A percentile compares a stretch with the other conserved stretches of the same genome.
Evolutionary conservation across 2,888 invertebrate genomes (phyloP).

Genomic region (Platycheirus albimanus): DNA sequence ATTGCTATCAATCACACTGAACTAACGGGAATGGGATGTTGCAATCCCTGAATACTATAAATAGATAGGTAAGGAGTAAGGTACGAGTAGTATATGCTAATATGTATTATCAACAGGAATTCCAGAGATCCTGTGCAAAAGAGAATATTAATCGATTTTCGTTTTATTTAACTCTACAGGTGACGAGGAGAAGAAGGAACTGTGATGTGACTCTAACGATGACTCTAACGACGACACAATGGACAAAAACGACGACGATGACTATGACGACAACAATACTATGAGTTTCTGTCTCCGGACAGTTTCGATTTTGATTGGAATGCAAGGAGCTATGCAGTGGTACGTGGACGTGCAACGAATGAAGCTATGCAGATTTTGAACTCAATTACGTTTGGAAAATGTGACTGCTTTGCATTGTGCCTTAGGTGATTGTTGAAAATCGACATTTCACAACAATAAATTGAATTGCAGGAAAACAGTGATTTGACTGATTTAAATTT

Average conservation of each 20-base stretch:
- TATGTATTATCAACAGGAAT: neutral
- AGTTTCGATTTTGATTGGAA: neutral
- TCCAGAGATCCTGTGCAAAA: neutral
- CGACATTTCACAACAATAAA: constrained; percentile 18
- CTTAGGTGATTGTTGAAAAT: constrained; percentile 4
- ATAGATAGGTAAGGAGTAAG: too few species aligned
- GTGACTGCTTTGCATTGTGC: constrained; percentile 17
- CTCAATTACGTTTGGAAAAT: constrained; percentile 23
- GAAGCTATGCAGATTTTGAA: constrained; percentile 15
- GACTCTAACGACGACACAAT: constrained; percentile 11
- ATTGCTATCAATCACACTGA: constrained; percentile 1
- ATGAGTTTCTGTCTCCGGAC: neutral
- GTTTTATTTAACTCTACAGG: constrained; percentile 18
- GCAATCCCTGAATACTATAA: constrained; percentile 13
- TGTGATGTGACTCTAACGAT: too few species aligned
- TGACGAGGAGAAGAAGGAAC: neutral
- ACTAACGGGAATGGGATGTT: too few species aligned
- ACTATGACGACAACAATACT: constrained; percentile 11
- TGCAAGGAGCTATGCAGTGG: neutral
- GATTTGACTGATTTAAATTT: constrained; percentile 2
- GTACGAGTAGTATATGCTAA: constrained; percentile 4
- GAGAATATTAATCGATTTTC: constrained; percentile 24
- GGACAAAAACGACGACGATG: neutral
- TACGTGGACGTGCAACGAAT: constrained; percentile 20
- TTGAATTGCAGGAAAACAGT: neutral